Conservation (phyloP, 2,113 vertebrate genomes). For the Alexandromys fortis region DNA sequence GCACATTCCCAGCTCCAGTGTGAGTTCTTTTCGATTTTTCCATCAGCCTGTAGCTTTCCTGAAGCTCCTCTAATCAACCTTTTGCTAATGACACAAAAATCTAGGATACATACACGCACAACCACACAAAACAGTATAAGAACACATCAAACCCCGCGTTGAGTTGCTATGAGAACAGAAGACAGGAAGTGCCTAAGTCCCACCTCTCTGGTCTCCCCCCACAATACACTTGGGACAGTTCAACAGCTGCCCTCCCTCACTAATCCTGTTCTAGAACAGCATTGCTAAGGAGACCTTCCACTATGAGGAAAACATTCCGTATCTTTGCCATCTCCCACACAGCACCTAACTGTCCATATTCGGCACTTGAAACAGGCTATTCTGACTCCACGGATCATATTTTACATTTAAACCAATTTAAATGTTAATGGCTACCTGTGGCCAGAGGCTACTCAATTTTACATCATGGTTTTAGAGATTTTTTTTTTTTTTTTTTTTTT, state of each 20-base stretch:
- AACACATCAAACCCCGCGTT: neutral
- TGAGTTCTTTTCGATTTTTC: slow-evolving; percentile 9
- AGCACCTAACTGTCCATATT: neutral
- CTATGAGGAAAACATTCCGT: neutral
- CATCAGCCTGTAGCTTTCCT: neutral
- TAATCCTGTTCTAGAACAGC: slow-evolving; percentile 23
- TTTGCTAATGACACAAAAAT: neutral
- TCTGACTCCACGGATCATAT: neutral
- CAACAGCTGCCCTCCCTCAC: neutral
- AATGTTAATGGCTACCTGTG: neutral
- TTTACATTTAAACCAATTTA: neutral
- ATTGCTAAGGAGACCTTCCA: neutral
- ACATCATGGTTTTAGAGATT: neutral
- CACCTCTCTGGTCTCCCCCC: neutral
- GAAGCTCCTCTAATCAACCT: neutral
- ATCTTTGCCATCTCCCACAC: neutral
- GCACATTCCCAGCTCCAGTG: neutral
- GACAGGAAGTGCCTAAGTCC: neutral
- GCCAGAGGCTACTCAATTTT: neutral
- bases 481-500: neutral
- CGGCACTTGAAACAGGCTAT: neutral
- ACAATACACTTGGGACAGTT: neutral
- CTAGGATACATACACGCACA: neutral
- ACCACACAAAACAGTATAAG: neutral
- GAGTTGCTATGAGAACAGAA: slow-evolving; percentile 11